phyloP scores from a whole-genome alignment of 30 jellyfish, hydroid and myxozoan species.

The Hydractinia symbiolongicarpus region DNA sequence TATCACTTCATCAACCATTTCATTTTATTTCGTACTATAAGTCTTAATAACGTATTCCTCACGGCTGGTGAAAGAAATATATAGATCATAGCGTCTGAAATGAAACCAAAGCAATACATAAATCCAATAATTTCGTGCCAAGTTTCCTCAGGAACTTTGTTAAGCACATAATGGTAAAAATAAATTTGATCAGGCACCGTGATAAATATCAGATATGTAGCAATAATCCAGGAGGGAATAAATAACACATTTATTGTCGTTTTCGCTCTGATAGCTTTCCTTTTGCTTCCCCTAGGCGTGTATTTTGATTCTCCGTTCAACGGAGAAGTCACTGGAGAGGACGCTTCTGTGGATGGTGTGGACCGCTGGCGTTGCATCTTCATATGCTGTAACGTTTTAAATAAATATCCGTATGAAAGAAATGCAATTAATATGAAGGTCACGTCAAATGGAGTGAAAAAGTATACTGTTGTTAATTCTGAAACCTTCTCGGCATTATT shows the following conservation, averaged over 20 bases:
- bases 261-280: not conserved
- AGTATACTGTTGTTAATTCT: not conserved
- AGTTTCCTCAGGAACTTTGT: not conserved
- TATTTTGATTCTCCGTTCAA: not conserved
- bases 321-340: not conserved
- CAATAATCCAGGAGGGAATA: constrained; percentile 5
- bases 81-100: constrained; percentile 6
- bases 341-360: not conserved
- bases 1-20: too few relatives aligned
- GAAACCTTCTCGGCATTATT: not conserved
- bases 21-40: not conserved
- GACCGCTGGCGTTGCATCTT: not conserved
- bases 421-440: not conserved
- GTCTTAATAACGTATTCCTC: not conserved
- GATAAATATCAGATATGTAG: not conserved
- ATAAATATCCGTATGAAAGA: constrained; percentile 2
- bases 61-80: constrained; percentile 9
- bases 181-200: constrained; percentile 12
- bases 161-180: not conserved
- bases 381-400: not conserved
- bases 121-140: not conserved
- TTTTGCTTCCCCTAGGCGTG: not conserved
- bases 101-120: not conserved
- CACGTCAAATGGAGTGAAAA: constrained; percentile 10
- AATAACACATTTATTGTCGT: not conserved